Base-by-base conservation (phyloP, 2,113 vertebrate species). In the Petrocephalus zakoni region DNA sequence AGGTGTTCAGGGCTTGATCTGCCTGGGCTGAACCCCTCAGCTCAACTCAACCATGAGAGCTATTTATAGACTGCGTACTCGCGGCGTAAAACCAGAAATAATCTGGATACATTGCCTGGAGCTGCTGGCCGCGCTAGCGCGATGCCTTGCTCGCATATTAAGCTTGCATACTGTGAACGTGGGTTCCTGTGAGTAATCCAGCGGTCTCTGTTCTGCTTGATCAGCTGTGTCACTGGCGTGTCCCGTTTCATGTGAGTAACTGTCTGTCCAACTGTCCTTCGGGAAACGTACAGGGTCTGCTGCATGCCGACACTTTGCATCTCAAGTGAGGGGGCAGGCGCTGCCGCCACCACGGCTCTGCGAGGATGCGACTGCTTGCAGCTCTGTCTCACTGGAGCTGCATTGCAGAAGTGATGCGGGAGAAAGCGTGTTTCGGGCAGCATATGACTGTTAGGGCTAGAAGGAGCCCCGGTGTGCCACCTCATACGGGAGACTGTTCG, bases 321-420 rank as follows among this genome's bases (percentile, higher is more conserved):
- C 61, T 68, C 19, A 10, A 29, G 61, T 68, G 25, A 68, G 61
- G 61, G n/a, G 11, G 61, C 61, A 13, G 61, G n/a, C 61, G 25
- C 10, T 68, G 61, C 25, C 25, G 61, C 61, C 61, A 29, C 61
- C 61, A 29, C 61, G 11, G 61, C 61, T 68, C 61, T n/a, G 25
- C 11, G 61, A 29, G n/a, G 61, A 68, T 68, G 61, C 11, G 61
- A 68, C 61, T 68, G 25, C 61, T 68, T 68, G 61, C 61, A 68
- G 61, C 25, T 29, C 61, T 1, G 61, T 68, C n/a, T 46, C 29
- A 52, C 61, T 78, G 52, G 21, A 17, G 72, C 89, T 92, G 90
- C 90, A 87, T 90, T 93, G 89, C 88, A 91, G 90, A 86, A 90
- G 64, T 42, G 15, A 81, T 88, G 56, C 22, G 87, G 55, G 51